Evolutionary conservation across 1,140 invertebrate genomes (phyloP).

Genomic region (Scaptomyza pallida): DNA sequence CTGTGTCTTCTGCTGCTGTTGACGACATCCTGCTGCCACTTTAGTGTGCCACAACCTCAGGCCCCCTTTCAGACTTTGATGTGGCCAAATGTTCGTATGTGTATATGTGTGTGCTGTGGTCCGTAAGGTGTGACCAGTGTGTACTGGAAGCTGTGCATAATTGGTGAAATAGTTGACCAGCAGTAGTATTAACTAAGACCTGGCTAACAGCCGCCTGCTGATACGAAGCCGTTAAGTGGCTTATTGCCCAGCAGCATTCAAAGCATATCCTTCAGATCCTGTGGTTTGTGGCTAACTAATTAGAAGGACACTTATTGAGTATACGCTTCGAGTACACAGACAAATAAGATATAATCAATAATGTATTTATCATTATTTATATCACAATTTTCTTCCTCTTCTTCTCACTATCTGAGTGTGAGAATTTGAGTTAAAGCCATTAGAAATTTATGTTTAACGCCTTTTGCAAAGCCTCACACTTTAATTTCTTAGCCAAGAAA

Average conservation of each 20-base stretch:
- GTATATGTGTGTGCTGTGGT: conserved; percentile 1
- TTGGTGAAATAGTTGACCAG: conserved; percentile 64
- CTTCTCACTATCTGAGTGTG: too few species aligned
- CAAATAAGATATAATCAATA: too few species aligned
- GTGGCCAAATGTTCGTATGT: conserved; percentile 28
- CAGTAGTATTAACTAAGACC: conserved; percentile 11
- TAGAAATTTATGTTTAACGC: neutral
- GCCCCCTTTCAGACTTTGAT: conserved; percentile 51
- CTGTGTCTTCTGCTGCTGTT: conserved; percentile 28
- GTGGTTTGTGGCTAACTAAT: conserved; percentile 29
- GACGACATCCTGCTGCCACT: conserved; percentile 73
- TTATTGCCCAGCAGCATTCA: conserved; percentile 32
- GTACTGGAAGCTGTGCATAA: conserved; percentile 67
- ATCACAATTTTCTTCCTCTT: too few species aligned
- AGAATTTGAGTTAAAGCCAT: too few species aligned
- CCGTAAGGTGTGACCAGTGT: conserved; percentile 46
- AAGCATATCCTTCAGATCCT: conserved; percentile 2
- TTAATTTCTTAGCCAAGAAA: neutral
- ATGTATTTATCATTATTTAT: too few species aligned
- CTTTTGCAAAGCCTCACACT: neutral
- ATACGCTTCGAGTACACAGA: neutral
- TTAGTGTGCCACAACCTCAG: conserved; percentile 44
- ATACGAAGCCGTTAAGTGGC: conserved; percentile 49
- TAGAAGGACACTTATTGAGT: neutral
- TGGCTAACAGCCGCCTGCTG: conserved; percentile 12